Evolutionary conservation across 2,888 invertebrate genomes (phyloP).

Genomic region (Pammene aurita): DNA sequence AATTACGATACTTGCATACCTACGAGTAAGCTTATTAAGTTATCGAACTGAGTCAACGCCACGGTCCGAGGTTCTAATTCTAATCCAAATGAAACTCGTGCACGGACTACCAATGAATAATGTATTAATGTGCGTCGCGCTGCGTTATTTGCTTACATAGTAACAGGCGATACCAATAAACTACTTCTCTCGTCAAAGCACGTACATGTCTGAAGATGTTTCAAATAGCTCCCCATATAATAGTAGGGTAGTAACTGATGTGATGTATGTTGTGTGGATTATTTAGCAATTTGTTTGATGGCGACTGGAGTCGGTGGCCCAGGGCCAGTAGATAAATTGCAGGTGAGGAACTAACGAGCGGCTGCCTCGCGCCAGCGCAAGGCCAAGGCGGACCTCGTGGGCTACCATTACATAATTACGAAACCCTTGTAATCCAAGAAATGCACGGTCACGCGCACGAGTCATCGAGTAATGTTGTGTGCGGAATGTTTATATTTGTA

Average conservation of each 20-base stretch:
- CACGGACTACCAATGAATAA: slow-evolving; percentile 71
- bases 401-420: slow-evolving; percentile 61
- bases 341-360: slow-evolving; percentile 52
- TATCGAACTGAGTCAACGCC: slow-evolving; percentile 36
- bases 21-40: slow-evolving; percentile 20
- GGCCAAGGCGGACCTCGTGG: slow-evolving; percentile 60
- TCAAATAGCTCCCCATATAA: slow-evolving; percentile 65
- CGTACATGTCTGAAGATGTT: slow-evolving; percentile 64
- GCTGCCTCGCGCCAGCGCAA: slow-evolving; percentile 47
- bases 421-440: slow-evolving; percentile 61
- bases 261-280: slow-evolving; percentile 55
- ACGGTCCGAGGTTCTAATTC: slow-evolving; percentile 33
- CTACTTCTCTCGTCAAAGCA: slow-evolving; percentile 72
- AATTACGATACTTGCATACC: slow-evolving; percentile 15
- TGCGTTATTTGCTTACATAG: slow-evolving; percentile 78
- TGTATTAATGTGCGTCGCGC: slow-evolving; percentile 61
- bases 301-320: slow-evolving; percentile 54
- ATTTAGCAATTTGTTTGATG: slow-evolving; percentile 60
- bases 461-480: slow-evolving; percentile 29
- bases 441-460: slow-evolving; percentile 58
- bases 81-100: slow-evolving; percentile 59
- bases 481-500: slow-evolving; percentile 6
- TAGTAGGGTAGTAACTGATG: slow-evolving; percentile 59
- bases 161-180: slow-evolving; percentile 67
- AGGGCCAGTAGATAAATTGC: slow-evolving; percentile 62